phyloP scores from a whole-genome alignment of 1,140 invertebrate species.

The Papilio polyxenes region DNA sequence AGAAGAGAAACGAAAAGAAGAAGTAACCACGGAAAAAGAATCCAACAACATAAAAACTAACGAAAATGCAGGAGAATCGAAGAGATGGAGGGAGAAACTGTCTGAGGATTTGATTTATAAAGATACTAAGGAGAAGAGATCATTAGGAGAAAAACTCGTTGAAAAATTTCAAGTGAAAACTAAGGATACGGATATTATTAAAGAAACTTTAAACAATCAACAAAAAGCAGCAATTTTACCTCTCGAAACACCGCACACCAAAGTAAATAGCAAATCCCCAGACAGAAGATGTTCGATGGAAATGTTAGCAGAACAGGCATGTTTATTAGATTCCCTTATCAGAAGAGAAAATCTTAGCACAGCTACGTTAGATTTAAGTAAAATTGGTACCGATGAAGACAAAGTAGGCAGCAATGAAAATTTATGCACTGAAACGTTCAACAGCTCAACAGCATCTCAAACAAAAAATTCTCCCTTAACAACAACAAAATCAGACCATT shows the following conservation, averaged over 20 bases:
- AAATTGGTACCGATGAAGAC: slow-evolving; percentile 66
- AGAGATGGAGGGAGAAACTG: slow-evolving; percentile 83
- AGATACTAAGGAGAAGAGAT: slow-evolving; percentile 82
- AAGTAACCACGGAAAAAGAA: slow-evolving; percentile 42
- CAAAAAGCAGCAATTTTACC: slow-evolving; percentile 39
- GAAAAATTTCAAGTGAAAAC: slow-evolving; percentile 89
- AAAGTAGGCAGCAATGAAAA: slow-evolving; percentile 40
- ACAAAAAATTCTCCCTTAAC: slow-evolving; percentile 56
- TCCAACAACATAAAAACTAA: slow-evolving; percentile 42
- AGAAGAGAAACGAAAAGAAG: slow-evolving; percentile 45
- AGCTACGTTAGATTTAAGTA: slow-evolving; percentile 73
- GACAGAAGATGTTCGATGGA: slow-evolving; percentile 79
- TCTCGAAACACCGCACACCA: slow-evolving; percentile 38
- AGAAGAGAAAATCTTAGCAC: slow-evolving; percentile 79
- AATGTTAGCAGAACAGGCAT: slow-evolving; percentile 78
- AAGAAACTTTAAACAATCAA: slow-evolving; percentile 37
- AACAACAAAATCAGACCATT: slow-evolving; percentile 78
- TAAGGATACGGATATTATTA: slow-evolving; percentile 73
- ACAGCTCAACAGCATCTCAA: slow-evolving; percentile 42
- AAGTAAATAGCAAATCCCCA: slow-evolving; percentile 60
- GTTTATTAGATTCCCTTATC: slow-evolving; percentile 78
- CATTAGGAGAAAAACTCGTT: slow-evolving; percentile 86
- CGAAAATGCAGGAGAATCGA: slow-evolving; percentile 55
- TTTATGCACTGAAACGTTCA: slow-evolving; percentile 41
- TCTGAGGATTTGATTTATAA: slow-evolving; percentile 80